A percentile compares a stretch with the other conserved stretches of the same genome.
These are phyloP conservation scores for Clarias magur DNA, from an alignment of 2,113 vertebrate species.

Conservation along the genomic window DNA sequence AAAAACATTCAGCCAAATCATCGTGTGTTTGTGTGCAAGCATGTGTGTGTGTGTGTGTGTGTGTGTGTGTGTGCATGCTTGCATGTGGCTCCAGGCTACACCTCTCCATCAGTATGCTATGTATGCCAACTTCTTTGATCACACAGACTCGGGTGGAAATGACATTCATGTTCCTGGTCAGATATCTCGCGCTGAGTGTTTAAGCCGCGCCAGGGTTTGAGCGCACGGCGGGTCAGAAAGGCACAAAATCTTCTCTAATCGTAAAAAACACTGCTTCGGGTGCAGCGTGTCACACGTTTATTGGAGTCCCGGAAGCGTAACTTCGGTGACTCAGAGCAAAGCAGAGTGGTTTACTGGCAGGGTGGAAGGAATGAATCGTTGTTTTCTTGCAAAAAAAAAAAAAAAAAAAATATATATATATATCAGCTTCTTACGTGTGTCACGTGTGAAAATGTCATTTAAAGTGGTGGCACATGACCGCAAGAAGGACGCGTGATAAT, in stretches of 20 bases:
- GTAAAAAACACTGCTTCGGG: slow-evolving; percentile 56
- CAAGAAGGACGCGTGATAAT: not conserved
- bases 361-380: too few relatives aligned
- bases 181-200: slow-evolving; percentile 65
- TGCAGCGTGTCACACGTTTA: slow-evolving; percentile 13
- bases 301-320: not conserved
- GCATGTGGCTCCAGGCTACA: slow-evolving; percentile 58
- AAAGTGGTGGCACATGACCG: not conserved
- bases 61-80: not conserved
- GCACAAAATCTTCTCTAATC: slow-evolving; percentile 56
- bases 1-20: not conserved
- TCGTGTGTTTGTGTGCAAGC: not conserved
- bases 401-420: slow-evolving; percentile 44
- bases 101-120: slow-evolving; percentile 59
- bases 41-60: not conserved
- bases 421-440: slow-evolving; percentile 1
- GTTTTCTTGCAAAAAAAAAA: not conserved
- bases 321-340: not conserved
- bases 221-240: slow-evolving; percentile 56
- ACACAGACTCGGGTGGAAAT: slow-evolving; percentile 67
- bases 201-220: slow-evolving; percentile 61
- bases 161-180: slow-evolving; percentile 69
- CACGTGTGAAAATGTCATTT: not conserved
- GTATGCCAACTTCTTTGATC: slow-evolving; percentile 70
- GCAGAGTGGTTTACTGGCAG: slow-evolving; percentile 17